These are phyloP conservation scores for Corythaixoides concolor DNA, from an alignment of 2,113 vertebrate species.

Conservation along the genomic window DNA sequence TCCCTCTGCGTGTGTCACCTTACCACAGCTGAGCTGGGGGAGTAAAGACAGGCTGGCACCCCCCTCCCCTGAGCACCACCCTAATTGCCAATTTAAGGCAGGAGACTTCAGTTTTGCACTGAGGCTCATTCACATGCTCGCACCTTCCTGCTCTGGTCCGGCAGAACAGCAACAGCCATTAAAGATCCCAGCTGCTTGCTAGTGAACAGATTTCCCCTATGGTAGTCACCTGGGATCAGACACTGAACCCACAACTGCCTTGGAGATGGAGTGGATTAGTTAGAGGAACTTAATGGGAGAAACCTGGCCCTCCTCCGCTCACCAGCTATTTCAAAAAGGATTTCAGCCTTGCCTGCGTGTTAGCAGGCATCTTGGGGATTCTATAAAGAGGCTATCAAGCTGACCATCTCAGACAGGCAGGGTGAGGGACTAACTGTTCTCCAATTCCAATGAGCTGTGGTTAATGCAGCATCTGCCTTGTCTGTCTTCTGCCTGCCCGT, in stretches of 20 bases:
- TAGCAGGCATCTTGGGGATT: not conserved
- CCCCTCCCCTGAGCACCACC: rapidly evolving
- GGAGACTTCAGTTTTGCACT: not conserved
- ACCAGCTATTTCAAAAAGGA: not conserved
- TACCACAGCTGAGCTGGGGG: not conserved
- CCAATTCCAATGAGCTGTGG: constrained; percentile 38
- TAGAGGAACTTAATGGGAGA: not conserved
- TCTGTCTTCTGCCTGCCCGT: constrained; percentile 55
- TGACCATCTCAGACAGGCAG: constrained; percentile 24
- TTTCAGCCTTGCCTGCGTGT: not conserved
- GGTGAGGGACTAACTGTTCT: constrained; percentile 32
- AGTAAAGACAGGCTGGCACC: rapidly evolving
- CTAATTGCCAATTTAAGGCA: not conserved
- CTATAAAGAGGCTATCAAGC: constrained; percentile 34
- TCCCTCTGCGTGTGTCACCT: rapidly evolving
- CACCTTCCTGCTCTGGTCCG: not conserved
- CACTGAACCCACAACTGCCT: not conserved
- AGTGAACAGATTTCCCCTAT: not conserved
- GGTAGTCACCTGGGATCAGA: not conserved
- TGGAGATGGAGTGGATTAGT: rapidly evolving
- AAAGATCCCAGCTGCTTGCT: not conserved
- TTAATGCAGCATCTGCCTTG: constrained; percentile 58
- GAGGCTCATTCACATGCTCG: rapidly evolving
- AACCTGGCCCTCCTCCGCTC: not conserved
- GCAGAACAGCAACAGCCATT: not conserved